Evolutionary conservation across 2,797 vertebrate genomes (phyloP).

Genomic region (Remorina albescens): DNA sequence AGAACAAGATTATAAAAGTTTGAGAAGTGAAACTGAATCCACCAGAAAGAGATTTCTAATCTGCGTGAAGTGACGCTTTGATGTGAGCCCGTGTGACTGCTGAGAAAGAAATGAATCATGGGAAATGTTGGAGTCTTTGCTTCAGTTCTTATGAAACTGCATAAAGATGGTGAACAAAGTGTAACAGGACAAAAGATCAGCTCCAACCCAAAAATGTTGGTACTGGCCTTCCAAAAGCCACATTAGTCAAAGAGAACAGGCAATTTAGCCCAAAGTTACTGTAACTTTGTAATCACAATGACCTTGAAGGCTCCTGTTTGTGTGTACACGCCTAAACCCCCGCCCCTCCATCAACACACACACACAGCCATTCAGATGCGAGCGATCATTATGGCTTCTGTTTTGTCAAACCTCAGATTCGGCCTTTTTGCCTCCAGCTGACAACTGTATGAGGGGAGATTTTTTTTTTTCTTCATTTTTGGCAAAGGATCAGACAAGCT

Average conservation of each 20-base stretch:
- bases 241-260: slow-evolving; percentile 44
- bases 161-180: too few relatives aligned
- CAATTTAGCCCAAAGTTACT: slow-evolving; percentile 47
- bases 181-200: slow-evolving; percentile 24
- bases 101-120: slow-evolving; percentile 15
- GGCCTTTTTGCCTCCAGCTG: slow-evolving; percentile 71
- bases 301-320: slow-evolving; percentile 45
- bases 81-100: too few relatives aligned
- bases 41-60: background rate
- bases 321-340: slow-evolving; percentile 38
- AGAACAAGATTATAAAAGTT: too few relatives aligned
- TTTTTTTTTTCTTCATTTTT: slow-evolving; percentile 57
- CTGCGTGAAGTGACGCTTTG: background rate
- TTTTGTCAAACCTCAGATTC: slow-evolving; percentile 67
- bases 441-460: slow-evolving; percentile 62
- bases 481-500: slow-evolving; percentile 80
- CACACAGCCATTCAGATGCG: slow-evolving; percentile 56
- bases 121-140: slow-evolving; percentile 13
- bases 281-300: slow-evolving; percentile 58
- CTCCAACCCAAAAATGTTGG: slow-evolving; percentile 22
- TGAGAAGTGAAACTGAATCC: too few relatives aligned
- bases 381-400: slow-evolving; percentile 63
- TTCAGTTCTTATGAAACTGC: too few relatives aligned
- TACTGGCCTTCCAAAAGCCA: slow-evolving; percentile 34
- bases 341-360: slow-evolving; percentile 26